Evolutionary conservation across 2,888 invertebrate genomes (phyloP), one percentile per base, ranked within the genome.

Genomic region (Leptura quadrifasciata): DNA sequence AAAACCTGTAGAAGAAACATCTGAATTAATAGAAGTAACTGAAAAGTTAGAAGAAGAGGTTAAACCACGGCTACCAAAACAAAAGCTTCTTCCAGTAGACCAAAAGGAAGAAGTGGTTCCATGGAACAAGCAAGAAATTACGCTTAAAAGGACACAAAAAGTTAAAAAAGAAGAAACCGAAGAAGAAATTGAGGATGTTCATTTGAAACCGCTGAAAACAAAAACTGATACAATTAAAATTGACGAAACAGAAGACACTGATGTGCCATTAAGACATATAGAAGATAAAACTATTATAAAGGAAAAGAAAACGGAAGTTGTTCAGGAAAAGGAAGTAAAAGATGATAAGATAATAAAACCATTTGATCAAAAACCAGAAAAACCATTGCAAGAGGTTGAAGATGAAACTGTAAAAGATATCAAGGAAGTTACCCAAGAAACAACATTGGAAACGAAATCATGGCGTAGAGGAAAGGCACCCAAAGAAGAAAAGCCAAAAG

Each of bases 51-150:
- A 54, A 10, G 52, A 77, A 72, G 65, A 63, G 58, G 54, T 17
- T 69, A 76, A 76, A 64, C 24, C 54, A 24, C 39, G 68, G 15
- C 27, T 27, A 20, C 55, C 58, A 31, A 39, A 60, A 52, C 70
- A 77, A 68, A 54, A 67, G 67, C 27, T 21, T 35, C 0, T 21
- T 52, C 35, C 39, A n/a, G 0, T 35, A 8, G 93, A 84, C 93
- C 57, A 52, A 17, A 24, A 71, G 27, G 90, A 91, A 72, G 81
- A 83, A 76, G 67, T 72, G 54, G 54, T 85, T 79, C 91, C 92
- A n/a, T 92, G 92, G 92, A 94, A 92, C 8, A 91, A 94, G 84
- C 93, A 94, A 87, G 90, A 91, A 79, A 89, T 92, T 15, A 88
- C 86, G 55, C 83, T 92, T 24, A 92, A 91, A 76, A 88, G 85